A percentile compares a stretch with the other conserved stretches of the same genome.
Conservation (phyloP, 2,113 vertebrate species). For the Pseudorhombus dupliciocellatus region DNA sequence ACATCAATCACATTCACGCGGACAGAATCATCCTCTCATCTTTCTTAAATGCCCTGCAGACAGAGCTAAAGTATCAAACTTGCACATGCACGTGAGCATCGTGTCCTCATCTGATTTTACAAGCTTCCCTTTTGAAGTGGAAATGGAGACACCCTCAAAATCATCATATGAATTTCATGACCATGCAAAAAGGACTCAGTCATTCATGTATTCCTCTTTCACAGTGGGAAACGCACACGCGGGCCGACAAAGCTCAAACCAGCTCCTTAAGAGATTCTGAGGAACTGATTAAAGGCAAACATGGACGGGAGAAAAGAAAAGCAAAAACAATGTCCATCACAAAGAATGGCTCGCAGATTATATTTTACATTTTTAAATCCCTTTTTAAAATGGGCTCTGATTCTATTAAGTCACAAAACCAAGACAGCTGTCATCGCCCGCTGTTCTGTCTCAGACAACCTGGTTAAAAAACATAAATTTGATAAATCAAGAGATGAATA, state of each 20-base stretch:
- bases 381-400: too few species aligned
- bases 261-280: slow-evolving; percentile 19
- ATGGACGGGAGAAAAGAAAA: neutral
- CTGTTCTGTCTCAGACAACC: neutral
- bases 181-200: neutral
- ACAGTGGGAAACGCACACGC: slow-evolving; percentile 23
- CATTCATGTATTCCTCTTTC: slow-evolving; percentile 58
- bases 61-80: neutral
- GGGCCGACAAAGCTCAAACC: slow-evolving; percentile 31
- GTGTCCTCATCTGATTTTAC: neutral
- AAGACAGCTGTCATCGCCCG: neutral
- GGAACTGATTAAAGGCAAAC: slow-evolving; percentile 35
- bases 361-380: too few species aligned
- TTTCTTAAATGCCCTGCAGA: slow-evolving; percentile 33
- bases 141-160: slow-evolving; percentile 51
- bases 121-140: slow-evolving; percentile 59
- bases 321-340: neutral
- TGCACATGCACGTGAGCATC: too few species aligned
- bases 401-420: neutral
- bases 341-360: neutral
- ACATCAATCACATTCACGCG: slow-evolving; percentile 27
- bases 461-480: neutral
- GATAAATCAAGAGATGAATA: slow-evolving; percentile 15
- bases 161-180: slow-evolving; percentile 56
- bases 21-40: slow-evolving; percentile 29